phyloP scores from a whole-genome alignment of 2,888 invertebrate species.

The Rhodophaea formosa region DNA sequence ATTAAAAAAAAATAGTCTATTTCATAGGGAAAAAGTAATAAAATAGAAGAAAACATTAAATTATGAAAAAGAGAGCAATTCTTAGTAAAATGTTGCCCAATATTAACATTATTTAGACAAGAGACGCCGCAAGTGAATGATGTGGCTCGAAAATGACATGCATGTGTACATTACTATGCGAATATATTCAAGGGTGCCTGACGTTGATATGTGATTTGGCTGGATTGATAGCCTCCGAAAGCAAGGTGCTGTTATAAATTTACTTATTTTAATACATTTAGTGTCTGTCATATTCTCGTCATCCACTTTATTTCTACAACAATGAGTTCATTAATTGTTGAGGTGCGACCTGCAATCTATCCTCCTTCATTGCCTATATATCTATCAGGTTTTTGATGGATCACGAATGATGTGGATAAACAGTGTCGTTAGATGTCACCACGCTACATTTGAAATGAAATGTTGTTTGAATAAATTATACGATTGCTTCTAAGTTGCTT shows the following conservation, averaged over 20 bases:
- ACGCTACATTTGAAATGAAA: constrained; percentile 17
- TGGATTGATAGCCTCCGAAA: constrained; percentile 9
- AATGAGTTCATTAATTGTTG: constrained; percentile 13
- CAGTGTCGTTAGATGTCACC: constrained; percentile 30
- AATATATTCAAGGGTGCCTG: constrained; percentile 14
- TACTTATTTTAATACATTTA: constrained; percentile 14
- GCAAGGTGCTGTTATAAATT: constrained; percentile 15
- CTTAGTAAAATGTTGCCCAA: neutral
- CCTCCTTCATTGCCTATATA: constrained; percentile 31
- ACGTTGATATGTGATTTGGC: constrained; percentile 14
- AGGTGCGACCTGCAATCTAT: constrained; percentile 16
- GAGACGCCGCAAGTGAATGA: constrained; percentile 5
- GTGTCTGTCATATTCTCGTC: constrained; percentile 6
- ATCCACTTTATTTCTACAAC: neutral
- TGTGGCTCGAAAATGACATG: constrained; percentile 4
- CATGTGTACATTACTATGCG: constrained; percentile 14
- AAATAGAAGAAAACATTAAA: too few relatives aligned
- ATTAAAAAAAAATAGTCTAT: too few relatives aligned
- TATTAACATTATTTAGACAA: neutral
- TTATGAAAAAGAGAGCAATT: too few relatives aligned
- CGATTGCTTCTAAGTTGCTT: neutral
- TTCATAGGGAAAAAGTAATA: too few relatives aligned
- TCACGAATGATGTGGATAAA: constrained; percentile 31
- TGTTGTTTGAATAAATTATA: constrained; percentile 5
- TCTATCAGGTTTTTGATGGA: constrained; percentile 45